These are phyloP conservation scores for Trachelipus rathkii DNA, from an alignment of 1,140 invertebrate species.

Conservation along the genomic window DNA sequence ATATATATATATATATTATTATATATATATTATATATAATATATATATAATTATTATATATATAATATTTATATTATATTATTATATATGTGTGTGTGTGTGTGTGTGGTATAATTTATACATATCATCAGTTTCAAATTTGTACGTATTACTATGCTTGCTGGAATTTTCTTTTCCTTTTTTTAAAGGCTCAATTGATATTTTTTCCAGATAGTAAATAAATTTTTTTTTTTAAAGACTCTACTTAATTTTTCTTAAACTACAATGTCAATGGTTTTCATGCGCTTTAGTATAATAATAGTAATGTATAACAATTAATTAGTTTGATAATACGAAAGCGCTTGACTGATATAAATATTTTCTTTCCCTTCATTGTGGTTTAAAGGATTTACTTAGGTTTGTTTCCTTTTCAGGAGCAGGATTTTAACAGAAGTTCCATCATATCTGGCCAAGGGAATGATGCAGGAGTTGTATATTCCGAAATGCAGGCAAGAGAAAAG, in stretches of 20 bases:
- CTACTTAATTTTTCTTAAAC: background rate
- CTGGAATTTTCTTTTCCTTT: background rate
- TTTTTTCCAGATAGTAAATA: too few relatives aligned
- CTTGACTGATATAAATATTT: background rate
- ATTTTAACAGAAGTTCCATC: slow-evolving; percentile 88
- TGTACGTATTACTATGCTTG: background rate
- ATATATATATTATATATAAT: too few relatives aligned
- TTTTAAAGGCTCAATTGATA: too few relatives aligned
- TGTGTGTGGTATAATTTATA: too few relatives aligned
- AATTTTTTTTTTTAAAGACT: too few relatives aligned
- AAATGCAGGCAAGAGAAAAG: slow-evolving; percentile 87
- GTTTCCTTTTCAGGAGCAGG: slow-evolving; percentile 50
- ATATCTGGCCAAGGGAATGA: slow-evolving; percentile 81
- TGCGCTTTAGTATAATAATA: background rate
- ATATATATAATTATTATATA: too few relatives aligned
- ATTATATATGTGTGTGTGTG: too few relatives aligned
- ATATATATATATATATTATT: background rate
- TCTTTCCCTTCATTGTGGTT: too few relatives aligned
- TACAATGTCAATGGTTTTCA: background rate
- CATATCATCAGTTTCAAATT: too few relatives aligned
- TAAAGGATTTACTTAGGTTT: too few relatives aligned
- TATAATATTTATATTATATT: too few relatives aligned
- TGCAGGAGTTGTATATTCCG: slow-evolving; percentile 87
- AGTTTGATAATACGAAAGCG: background rate
- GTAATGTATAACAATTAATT: background rate